Evolutionary conservation across 2,797 vertebrate genomes (phyloP), one percentile per base, ranked within the genome.

Genomic region (Mormyrops boulengeri): DNA sequence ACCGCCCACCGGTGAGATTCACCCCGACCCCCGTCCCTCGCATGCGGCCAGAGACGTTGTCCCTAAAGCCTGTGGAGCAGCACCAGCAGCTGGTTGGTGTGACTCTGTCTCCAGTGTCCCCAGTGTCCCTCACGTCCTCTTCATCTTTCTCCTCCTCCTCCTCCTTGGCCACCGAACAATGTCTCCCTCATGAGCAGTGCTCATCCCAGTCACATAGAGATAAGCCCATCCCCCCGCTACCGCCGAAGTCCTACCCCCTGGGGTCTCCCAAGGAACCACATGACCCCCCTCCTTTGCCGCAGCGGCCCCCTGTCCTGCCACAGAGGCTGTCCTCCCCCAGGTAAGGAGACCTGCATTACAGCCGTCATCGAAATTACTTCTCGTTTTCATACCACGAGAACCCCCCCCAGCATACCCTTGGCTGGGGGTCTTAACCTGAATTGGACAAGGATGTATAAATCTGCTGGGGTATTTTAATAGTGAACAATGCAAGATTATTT

Each of bases 1-100:
- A 97, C 90, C 95, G 94, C 0, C 97, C 97, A 0, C 98, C 98
- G 0, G 77, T 96, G 52, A 95, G 95, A 57, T 98, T 98, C 73
- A 95, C 95, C 1, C 0, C 88, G 0, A 34, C 22, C 11, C 88
- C 89, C 22, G 47, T 86, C 0, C 82, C 90, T 2, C 90, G 89
- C 80, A 52, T 89, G 5, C 92, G 92, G 4, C 94, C 94, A 26
- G 88, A 92, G 85, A 93, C 91, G 0, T 89, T 95, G 89, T 34
- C 90, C 41, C 44, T 91, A 85, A 93, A 77, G 57, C 89, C 89
- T 52, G 87, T 52, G 1, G 17, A 85, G 77, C 44, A 0, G 17
- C 82, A 30, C 4, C 84, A 41, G 91, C 90, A 87, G 73, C 55
- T 47, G 11, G 89, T 93, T 19, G 88, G 50, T 11, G 90, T 57